Base-by-base conservation (phyloP, 92 coral and sea anemone genomes). In the Metridium senile region DNA sequence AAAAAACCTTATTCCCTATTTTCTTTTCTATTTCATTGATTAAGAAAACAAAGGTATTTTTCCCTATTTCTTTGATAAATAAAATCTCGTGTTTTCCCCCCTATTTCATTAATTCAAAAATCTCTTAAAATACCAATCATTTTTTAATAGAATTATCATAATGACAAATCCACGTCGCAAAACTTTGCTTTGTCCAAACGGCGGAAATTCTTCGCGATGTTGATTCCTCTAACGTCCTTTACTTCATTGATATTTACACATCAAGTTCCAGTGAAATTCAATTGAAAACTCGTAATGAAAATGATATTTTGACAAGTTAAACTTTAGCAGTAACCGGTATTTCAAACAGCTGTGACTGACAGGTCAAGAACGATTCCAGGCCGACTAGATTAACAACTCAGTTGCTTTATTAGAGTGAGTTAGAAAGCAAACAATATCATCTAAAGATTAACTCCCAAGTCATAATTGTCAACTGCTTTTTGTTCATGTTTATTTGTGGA, bases 361-460 rank as follows among this genome's bases (percentile, higher is more conserved):
- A 63, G 69, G n/a, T 63, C 28, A 1, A 2, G 43, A 7, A 30
- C 1, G 22, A 18, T 29, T 30, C 13, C 21, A 59, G 66, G 30
- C 39, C 1, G 28, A 63, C 33, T 20, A 63, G 45, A 63, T 63
- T 63, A 39, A 63, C 45, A 2, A 11, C 43, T 30, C 31, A 13
- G 59, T 2, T 0, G 19, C 45, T 63, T 63, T 28, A 63, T 63
- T 63, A 63, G 45, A 2, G 39, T 28, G 2, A 21, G 43, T 28
- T 63, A 1, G 0, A 2, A 63, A 63, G 69, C 69, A 63, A 63
- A 63, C 17, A 63, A 2, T 26, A 4, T 21, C 3, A 57, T 17
- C 25, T 33, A 11, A 35, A 72, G 33, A 72, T 72, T 72, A 56
- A 72, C 77, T 49, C 77, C 35, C 51, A n/a, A n/a, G 11, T 49